A percentile compares a stretch with the other conserved stretches of the same genome.
Evolutionary conservation across 2,888 invertebrate species (phyloP).

Genomic region (Raillietiella orientalis): DNA sequence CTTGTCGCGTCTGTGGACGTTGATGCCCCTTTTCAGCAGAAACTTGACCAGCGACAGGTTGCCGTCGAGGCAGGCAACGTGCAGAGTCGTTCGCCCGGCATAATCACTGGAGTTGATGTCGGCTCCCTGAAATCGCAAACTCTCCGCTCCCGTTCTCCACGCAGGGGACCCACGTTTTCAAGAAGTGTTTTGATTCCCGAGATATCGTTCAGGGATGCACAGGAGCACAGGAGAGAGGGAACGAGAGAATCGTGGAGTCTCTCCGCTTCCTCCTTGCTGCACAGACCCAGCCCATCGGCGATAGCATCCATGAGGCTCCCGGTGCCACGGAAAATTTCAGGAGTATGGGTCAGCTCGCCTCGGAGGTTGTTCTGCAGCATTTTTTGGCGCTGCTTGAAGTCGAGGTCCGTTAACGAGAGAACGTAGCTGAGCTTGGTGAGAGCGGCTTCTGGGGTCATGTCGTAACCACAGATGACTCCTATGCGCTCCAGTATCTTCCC

Average conservation of each 20-base stretch:
- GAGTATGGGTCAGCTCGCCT: slow-evolving; percentile 33
- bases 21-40: slow-evolving; percentile 41
- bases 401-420: slow-evolving; percentile 17
- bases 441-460: slow-evolving; percentile 83
- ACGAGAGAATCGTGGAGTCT: slow-evolving; percentile 24
- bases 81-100: slow-evolving; percentile 42
- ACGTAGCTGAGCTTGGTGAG: slow-evolving; percentile 68
- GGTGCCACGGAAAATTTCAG: slow-evolving; percentile 6
- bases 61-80: slow-evolving; percentile 40
- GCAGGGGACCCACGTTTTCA: slow-evolving; percentile 7
- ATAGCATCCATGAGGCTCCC: slow-evolving; percentile 24
- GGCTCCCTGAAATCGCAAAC: slow-evolving; percentile 24
- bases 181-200: slow-evolving; percentile 9
- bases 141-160: too few relatives aligned
- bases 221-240: slow-evolving; percentile 30
- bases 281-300: slow-evolving; percentile 20
- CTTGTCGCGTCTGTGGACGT: slow-evolving; percentile 41
- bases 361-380: slow-evolving; percentile 43
- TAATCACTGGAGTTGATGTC: slow-evolving; percentile 35
- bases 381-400: slow-evolving; percentile 13
- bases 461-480: slow-evolving; percentile 44
- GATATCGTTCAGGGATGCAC: slow-evolving; percentile 16
- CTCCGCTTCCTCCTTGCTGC: slow-evolving; percentile 20
- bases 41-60: slow-evolving; percentile 29
- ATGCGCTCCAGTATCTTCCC: slow-evolving; percentile 30